These are phyloP conservation scores for Microcebus griseorufus DNA, from an alignment of 2,113 vertebrate species.

Conservation along the genomic window DNA sequence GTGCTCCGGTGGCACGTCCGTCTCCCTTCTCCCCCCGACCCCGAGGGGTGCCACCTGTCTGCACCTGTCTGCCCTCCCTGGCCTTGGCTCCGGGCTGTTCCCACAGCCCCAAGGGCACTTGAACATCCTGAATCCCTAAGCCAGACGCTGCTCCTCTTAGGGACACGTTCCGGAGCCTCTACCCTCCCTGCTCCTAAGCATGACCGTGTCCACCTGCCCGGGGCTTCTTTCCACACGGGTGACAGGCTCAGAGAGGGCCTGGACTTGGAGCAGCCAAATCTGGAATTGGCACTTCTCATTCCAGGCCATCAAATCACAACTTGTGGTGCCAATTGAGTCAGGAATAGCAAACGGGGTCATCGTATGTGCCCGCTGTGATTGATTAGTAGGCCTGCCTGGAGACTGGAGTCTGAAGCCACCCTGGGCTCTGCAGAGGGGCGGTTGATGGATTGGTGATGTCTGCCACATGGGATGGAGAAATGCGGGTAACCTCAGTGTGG, in stretches of 20 bases:
- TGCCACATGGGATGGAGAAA: neutral
- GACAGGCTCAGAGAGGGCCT: accelerated
- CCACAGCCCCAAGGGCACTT: neutral
- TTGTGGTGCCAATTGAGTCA: neutral
- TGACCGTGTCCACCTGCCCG: neutral
- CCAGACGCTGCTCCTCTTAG: neutral
- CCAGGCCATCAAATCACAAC: neutral
- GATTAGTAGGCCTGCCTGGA: neutral
- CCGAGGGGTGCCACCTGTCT: neutral
- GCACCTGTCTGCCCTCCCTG: neutral
- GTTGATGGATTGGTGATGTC: neutral
- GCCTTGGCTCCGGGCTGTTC: neutral
- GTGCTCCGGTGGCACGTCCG: neutral
- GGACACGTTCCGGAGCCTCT: neutral
- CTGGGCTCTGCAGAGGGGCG: neutral
- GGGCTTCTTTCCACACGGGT: neutral
- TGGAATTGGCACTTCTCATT: neutral
- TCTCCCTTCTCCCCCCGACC: neutral
- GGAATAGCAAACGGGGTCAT: neutral
- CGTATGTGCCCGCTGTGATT: too few species aligned
- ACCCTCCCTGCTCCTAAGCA: neutral
- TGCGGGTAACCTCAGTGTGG: neutral
- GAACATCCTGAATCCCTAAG: neutral
- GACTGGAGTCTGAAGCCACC: neutral
- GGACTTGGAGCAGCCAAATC: neutral